These are phyloP conservation scores for Paraplagusia blochii DNA, from an alignment of 2,113 vertebrate genomes.

Conservation along the genomic window DNA sequence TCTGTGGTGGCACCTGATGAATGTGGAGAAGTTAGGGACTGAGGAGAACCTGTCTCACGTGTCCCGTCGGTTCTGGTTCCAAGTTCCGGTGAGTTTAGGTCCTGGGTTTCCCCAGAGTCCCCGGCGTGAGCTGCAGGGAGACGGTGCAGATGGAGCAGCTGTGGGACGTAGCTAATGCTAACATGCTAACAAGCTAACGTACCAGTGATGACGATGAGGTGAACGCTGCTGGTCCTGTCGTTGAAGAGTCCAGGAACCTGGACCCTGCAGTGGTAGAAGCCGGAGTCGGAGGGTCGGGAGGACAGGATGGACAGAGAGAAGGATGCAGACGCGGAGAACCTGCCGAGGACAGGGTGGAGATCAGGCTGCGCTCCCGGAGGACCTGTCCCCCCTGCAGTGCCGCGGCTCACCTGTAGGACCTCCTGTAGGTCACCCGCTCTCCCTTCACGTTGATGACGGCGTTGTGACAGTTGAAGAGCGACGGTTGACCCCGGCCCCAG, in stretches of 20 bases:
- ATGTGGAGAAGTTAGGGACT: neutral
- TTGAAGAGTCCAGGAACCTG: slow-evolving; percentile 69
- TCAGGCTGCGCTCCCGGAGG: neutral
- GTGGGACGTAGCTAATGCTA: neutral
- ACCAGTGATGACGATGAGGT: slow-evolving; percentile 60
- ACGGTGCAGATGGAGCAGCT: neutral
- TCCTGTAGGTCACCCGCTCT: slow-evolving; percentile 21
- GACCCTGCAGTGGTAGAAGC: slow-evolving; percentile 70
- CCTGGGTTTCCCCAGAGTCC: neutral
- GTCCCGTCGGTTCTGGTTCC: neutral
- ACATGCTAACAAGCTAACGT: neutral
- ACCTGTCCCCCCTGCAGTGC: too few relatives aligned
- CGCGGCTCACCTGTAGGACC: slow-evolving; percentile 28
- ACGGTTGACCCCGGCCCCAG: slow-evolving; percentile 47
- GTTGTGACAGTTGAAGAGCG: slow-evolving; percentile 56
- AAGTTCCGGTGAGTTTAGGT: slow-evolving; percentile 7
- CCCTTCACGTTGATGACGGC: slow-evolving; percentile 6
- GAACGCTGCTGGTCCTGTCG: slow-evolving; percentile 52
- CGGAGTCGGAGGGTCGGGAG: slow-evolving; percentile 39
- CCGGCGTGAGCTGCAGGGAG: too few relatives aligned
- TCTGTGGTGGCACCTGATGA: slow-evolving; percentile 6
- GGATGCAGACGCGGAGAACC: slow-evolving; percentile 26
- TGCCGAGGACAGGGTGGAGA: slow-evolving; percentile 5
- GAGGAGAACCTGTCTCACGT: neutral
- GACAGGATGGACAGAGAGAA: slow-evolving; percentile 57